phyloP scores from a whole-genome alignment of 2,888 invertebrate species.

The Athalia rosae region DNA sequence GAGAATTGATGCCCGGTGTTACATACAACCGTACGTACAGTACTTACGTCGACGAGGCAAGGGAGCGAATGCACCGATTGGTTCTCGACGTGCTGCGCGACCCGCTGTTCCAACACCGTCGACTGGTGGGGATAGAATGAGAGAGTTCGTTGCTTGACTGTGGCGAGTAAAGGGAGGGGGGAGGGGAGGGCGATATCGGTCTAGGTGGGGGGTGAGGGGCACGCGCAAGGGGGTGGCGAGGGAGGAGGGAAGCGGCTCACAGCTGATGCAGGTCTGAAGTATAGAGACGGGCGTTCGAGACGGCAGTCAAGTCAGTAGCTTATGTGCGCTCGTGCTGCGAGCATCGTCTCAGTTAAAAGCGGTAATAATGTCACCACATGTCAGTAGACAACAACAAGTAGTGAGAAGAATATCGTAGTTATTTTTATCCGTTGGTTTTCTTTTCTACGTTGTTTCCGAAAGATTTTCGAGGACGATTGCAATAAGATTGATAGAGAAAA shows the following conservation, averaged over 20 bases:
- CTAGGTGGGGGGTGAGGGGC: constrained; percentile 44
- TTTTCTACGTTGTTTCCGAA: background rate
- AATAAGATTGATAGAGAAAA: background rate
- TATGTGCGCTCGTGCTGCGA: constrained; percentile 73
- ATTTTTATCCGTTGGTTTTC: constrained; percentile 31
- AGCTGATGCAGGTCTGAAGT: constrained; percentile 77
- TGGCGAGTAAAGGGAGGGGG: constrained; percentile 64
- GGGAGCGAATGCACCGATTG: constrained; percentile 38
- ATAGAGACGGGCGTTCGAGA: constrained; percentile 71
- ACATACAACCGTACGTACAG: background rate
- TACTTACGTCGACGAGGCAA: constrained; percentile 11
- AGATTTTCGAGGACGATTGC: background rate
- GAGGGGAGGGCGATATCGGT: constrained; percentile 62
- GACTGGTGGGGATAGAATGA: constrained; percentile 53
- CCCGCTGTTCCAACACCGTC: constrained; percentile 3
- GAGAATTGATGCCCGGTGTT: background rate
- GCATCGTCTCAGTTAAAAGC: constrained; percentile 62
- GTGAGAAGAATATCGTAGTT: constrained; percentile 35
- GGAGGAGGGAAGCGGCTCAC: constrained; percentile 71
- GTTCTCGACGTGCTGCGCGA: constrained; percentile 27
- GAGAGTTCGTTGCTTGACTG: constrained; percentile 62
- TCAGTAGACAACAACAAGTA: constrained; percentile 55
- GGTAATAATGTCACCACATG: constrained; percentile 65
- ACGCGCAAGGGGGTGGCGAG: constrained; percentile 71
- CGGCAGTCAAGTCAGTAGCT: constrained; percentile 70